Percentiles rank a stretch among this genome's conserved stretches.
These are phyloP conservation scores for Smutsia gigantea DNA, from an alignment of 2,797 vertebrate species.

Conservation along the genomic window DNA sequence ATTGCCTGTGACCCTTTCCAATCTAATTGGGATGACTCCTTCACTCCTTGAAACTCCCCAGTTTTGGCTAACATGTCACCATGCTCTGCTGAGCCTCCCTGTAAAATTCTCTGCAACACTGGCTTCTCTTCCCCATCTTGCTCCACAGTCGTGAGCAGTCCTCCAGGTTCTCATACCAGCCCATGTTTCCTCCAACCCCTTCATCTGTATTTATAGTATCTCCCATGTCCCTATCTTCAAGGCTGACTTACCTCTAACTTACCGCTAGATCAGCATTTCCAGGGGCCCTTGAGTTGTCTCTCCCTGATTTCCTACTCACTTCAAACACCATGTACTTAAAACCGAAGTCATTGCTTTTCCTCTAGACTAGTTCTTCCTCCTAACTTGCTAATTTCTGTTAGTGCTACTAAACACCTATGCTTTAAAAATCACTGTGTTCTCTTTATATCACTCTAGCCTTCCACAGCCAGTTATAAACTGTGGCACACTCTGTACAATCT, in stretches of 20 bases:
- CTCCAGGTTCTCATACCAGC: neutral
- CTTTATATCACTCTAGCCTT: neutral
- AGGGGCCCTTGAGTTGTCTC: neutral
- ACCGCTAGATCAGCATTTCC: neutral
- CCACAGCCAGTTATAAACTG: neutral
- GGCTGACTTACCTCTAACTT: neutral
- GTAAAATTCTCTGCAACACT: neutral
- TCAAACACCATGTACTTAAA: neutral
- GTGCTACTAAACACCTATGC: neutral
- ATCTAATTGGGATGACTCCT: neutral
- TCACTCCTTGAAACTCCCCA: neutral
- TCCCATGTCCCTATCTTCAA: neutral
- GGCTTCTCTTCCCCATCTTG: neutral
- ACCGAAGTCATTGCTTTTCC: neutral
- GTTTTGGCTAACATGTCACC: neutral
- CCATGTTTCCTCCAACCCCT: neutral
- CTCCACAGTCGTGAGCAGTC: rapidly evolving
- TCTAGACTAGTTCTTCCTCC: neutral
- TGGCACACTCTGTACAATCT: neutral
- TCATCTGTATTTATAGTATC: neutral
- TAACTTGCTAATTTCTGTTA: neutral
- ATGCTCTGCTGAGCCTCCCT: neutral
- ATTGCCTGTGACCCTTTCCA: neutral
- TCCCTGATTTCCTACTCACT: neutral
- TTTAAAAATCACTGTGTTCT: neutral